These are phyloP conservation scores for Coenonympha arcania DNA, from an alignment of 2,888 invertebrate species.

Conservation along the genomic window DNA sequence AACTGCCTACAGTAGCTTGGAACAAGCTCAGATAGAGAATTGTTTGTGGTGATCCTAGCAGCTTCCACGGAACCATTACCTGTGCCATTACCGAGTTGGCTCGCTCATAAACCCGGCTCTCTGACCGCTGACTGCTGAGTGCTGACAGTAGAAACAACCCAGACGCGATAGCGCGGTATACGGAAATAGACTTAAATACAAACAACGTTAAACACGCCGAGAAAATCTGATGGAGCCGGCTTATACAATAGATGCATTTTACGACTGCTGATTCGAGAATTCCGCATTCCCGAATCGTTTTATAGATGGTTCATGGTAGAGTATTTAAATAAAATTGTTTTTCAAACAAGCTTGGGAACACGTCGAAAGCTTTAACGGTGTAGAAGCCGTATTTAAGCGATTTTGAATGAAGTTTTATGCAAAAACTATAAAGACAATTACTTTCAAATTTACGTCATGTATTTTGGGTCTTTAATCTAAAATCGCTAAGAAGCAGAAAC, in stretches of 20 bases:
- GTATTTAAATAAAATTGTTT: too few relatives aligned
- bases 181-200: constrained; percentile 10
- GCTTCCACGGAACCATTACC: constrained; percentile 3
- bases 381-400: too few relatives aligned
- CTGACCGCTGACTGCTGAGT: background rate
- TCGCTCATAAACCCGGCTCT: background rate
- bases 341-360: too few relatives aligned
- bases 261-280: background rate
- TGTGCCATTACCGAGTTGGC: too few relatives aligned
- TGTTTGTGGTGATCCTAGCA: background rate
- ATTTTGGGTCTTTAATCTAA: too few relatives aligned
- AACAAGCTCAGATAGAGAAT: too few relatives aligned
- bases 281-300: background rate
- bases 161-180: constrained; percentile 7
- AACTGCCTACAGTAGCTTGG: too few relatives aligned
- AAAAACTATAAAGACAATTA: too few relatives aligned
- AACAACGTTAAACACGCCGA: background rate
- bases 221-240: background rate
- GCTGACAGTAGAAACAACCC: constrained; percentile 15
- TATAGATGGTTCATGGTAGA: background rate
- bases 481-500: too few relatives aligned
- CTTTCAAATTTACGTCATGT: too few relatives aligned
- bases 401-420: too few relatives aligned
- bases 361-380: too few relatives aligned
- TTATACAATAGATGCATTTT: background rate